These are phyloP conservation scores for Lerema accius DNA, from an alignment of 1,140 invertebrate species.

Conservation along the genomic window DNA sequence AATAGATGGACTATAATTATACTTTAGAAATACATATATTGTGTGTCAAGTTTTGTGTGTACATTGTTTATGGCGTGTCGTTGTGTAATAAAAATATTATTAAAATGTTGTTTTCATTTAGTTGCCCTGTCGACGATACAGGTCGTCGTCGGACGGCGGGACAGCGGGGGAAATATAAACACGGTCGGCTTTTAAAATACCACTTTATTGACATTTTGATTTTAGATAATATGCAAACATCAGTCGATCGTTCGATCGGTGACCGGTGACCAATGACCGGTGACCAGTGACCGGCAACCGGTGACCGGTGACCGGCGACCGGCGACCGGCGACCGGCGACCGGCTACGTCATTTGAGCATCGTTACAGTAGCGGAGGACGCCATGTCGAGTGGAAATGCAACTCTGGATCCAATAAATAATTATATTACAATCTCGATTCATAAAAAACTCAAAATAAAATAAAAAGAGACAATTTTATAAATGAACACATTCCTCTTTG, in stretches of 20 bases:
- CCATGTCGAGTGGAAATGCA: slow-evolving; percentile 69
- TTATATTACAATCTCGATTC: slow-evolving; percentile 67
- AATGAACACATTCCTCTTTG: slow-evolving; percentile 81
- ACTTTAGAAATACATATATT: not conserved
- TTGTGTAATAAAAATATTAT: slow-evolving; percentile 24
- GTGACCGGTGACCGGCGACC: no score
- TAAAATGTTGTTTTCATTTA: slow-evolving; percentile 4
- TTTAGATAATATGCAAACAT: slow-evolving; percentile 79
- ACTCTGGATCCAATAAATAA: slow-evolving; percentile 79
- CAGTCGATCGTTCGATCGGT: slow-evolving; percentile 69
- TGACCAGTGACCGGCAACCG: no score
- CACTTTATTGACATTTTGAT: slow-evolving; percentile 81
- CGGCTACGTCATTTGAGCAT: not conserved
- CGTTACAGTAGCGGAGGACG: slow-evolving; percentile 3
- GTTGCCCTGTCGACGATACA: not conserved
- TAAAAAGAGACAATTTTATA: slow-evolving; percentile 62
- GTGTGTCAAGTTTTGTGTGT: slow-evolving; percentile 15
- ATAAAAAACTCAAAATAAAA: slow-evolving; percentile 54
- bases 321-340: not conserved
- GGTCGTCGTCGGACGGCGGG: no score
- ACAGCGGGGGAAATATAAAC: slow-evolving; percentile 36
- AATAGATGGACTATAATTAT: slow-evolving; percentile 4
- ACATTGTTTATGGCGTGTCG: slow-evolving; percentile 16
- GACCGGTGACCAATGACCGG: no score
- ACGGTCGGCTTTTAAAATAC: slow-evolving; percentile 70